A percentile compares a stretch with the other conserved stretches of the same genome.
These are phyloP conservation scores for Anadara kagoshimensis DNA, from an alignment of 1,140 invertebrate species.

Conservation along the genomic window DNA sequence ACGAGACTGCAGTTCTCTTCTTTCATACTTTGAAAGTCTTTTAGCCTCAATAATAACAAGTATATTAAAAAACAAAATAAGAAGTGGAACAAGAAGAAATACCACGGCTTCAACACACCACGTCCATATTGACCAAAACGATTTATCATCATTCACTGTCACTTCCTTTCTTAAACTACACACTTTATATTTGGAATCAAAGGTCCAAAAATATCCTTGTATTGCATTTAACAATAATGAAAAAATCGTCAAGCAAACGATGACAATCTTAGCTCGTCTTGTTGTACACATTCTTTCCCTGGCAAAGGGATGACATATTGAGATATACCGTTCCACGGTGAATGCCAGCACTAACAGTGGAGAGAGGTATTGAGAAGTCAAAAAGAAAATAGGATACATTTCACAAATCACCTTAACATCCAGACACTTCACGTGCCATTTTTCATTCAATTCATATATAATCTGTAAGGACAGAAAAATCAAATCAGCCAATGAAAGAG, in stretches of 20 bases:
- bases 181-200: conserved; percentile 35
- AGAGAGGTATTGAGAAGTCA: conserved; percentile 69
- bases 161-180: conserved; percentile 53
- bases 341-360: conserved; percentile 80
- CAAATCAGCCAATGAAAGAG: conserved; percentile 61
- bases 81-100: conserved; percentile 66
- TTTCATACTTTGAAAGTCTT: conserved; percentile 60
- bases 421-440: conserved; percentile 59
- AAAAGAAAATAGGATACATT: conserved; percentile 62
- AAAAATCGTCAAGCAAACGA: conserved; percentile 65
- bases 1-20: conserved; percentile 51
- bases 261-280: conserved; percentile 80
- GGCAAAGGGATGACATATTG: conserved; percentile 93
- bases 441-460: conserved; percentile 63
- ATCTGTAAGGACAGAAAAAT: conserved; percentile 60
- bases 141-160: conserved; percentile 37
- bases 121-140: conserved; percentile 62
- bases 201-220: conserved; percentile 71
- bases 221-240: conserved; percentile 55
- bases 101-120: conserved; percentile 63
- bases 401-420: conserved; percentile 65
- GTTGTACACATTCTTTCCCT: conserved; percentile 87
- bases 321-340: conserved; percentile 95
- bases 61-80: conserved; percentile 68
- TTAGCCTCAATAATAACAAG: conserved; percentile 68